These are phyloP conservation scores for Panopea generosa DNA, from an alignment of 2,888 invertebrate species.

Conservation along the genomic window DNA sequence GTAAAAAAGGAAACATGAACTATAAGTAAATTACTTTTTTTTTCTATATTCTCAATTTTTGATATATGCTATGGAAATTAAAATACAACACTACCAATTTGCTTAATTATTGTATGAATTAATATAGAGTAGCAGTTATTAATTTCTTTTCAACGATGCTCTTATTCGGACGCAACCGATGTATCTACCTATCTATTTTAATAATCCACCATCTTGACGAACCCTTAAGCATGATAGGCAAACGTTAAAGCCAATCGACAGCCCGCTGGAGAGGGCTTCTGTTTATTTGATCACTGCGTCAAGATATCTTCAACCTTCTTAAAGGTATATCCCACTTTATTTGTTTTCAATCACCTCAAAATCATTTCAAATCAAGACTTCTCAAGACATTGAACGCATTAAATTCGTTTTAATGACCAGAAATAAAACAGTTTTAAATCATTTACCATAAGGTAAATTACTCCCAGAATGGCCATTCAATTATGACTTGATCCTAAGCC, in stretches of 20 bases:
- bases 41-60: too few species aligned
- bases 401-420: slow-evolving; percentile 19
- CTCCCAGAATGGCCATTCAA: slow-evolving; percentile 25
- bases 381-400: slow-evolving; percentile 27
- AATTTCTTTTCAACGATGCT: too few species aligned
- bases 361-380: slow-evolving; percentile 12
- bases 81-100: too few species aligned
- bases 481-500: not conserved
- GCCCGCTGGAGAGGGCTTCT: too few species aligned
- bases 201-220: slow-evolving; percentile 19
- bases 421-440: slow-evolving; percentile 47
- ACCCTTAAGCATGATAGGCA: slow-evolving; percentile 15
- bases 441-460: slow-evolving; percentile 45
- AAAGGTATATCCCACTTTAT: slow-evolving; percentile 31
- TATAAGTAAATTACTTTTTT: too few species aligned
- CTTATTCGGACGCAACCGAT: too few species aligned
- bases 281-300: slow-evolving; percentile 25
- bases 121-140: too few species aligned
- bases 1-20: too few species aligned
- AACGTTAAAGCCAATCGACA: slow-evolving; percentile 13
- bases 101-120: too few species aligned
- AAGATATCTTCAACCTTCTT: slow-evolving; percentile 31
- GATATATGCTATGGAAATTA: too few species aligned
- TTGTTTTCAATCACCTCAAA: slow-evolving; percentile 29
- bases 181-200: slow-evolving; percentile 25